Base-by-base conservation (phyloP, 2,797 vertebrate genomes). In the Gila robusta region DNA sequence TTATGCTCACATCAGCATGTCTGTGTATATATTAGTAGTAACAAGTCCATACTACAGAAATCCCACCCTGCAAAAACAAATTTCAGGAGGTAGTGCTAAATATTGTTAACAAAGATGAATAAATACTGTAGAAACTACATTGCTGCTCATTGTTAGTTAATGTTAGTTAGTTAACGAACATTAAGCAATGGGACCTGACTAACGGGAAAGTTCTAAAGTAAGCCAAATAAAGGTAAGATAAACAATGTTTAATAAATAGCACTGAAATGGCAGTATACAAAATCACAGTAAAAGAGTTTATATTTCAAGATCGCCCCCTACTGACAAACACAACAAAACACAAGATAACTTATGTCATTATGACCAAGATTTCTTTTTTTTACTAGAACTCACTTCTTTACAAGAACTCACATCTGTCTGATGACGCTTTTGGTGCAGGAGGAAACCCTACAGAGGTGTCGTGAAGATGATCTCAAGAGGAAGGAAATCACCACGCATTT, bases 401-500 rank as follows among this genome's bases (percentile, higher is more conserved):
- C 52, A 59, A 78, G 16, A 59, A 26, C 52, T 59, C 44, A 37
- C 10, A 8, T 59, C 19, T 56, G 44, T 35, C 28, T 66, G 12
- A 37, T 70, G 32, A 7, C 19, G 6, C 0, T 1, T 79, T 52
- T 2, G 47, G 83, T 76, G 49, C 91, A 99, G 98, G 98, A 99
- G 83, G 98, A 99, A 94, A 99, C 97, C 1, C 94, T 99, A 87
- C 98, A 99, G 92, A 91, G 97, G 88, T 98, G 97, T 90, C 94
- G 98, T 14, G 98, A 99, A 91, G 98, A 99, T 87, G 98, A 99
- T 87, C 96, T 99, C 91, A 99, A 99, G 93, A 96, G 98, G 89
- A 99, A 99, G 89, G 98, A 99, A 94, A 99, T 99, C 94, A 99
- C 98, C 28, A 98, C 96, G 81, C 98, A 99, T 89, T 99, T 99